Conservation (phyloP, 2,888 invertebrate species). For the Orgyia antiqua region DNA sequence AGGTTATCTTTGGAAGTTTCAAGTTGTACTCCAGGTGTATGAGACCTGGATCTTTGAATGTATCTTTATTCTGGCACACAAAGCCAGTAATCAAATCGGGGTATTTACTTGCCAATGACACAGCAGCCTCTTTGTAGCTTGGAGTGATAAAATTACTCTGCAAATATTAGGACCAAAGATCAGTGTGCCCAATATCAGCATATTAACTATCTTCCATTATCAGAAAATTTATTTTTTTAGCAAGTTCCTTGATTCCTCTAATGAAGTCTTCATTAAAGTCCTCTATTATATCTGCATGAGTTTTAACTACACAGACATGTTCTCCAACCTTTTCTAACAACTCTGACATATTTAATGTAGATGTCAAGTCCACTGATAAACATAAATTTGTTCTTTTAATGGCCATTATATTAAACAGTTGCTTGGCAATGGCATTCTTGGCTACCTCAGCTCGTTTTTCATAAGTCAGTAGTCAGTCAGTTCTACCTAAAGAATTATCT, state of each 20-base stretch:
- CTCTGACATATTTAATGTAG: constrained; percentile 82
- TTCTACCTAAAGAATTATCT: constrained; percentile 60
- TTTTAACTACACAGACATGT: constrained; percentile 92
- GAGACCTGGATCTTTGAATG: constrained; percentile 83
- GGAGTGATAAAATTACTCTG: constrained; percentile 77
- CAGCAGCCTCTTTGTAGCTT: constrained; percentile 82
- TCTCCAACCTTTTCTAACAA: constrained; percentile 88
- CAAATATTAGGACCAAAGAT: constrained; percentile 18
- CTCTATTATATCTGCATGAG: constrained; percentile 91
- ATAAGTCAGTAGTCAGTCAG: constrained; percentile 79
- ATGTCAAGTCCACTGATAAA: constrained; percentile 91
- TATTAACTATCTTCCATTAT: constrained; percentile 98
- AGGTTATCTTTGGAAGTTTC: constrained; percentile 83
- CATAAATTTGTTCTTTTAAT: constrained; percentile 93
- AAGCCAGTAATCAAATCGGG: constrained; percentile 90
- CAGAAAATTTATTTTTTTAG: constrained; percentile 89
- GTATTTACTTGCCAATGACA: constrained; percentile 84
- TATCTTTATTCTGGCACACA: constrained; percentile 89
- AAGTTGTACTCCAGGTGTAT: constrained; percentile 95
- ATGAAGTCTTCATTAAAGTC: constrained; percentile 85
- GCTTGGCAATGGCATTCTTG: constrained; percentile 79
- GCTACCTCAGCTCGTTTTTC: constrained; percentile 78
- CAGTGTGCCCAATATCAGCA: constrained; percentile 96
- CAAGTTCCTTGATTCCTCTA: constrained; percentile 79
- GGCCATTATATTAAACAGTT: constrained; percentile 87